phyloP scores from a whole-genome alignment of 2,113 vertebrate genomes.

The Lepus europaeus region DNA sequence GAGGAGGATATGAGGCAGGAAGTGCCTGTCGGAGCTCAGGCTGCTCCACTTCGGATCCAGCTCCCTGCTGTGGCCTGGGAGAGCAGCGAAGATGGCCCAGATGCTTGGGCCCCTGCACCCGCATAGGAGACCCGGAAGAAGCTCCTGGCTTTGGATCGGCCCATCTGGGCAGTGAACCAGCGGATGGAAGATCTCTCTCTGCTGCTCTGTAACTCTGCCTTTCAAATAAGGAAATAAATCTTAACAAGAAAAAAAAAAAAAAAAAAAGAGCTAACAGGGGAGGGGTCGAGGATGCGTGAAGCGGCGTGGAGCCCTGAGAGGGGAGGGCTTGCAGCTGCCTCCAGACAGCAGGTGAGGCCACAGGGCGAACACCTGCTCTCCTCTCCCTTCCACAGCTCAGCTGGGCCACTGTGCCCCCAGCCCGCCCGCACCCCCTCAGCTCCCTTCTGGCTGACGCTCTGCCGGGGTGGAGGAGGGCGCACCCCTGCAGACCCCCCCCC shows the following conservation, averaged over 20 bases:
- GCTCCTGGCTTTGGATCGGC: background rate
- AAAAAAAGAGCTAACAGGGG: too few species aligned
- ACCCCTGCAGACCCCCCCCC: too few species aligned
- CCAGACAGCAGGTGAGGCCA: background rate
- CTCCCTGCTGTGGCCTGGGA: too few species aligned
- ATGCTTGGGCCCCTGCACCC: too few species aligned
- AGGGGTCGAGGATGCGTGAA: background rate
- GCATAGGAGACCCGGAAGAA: background rate
- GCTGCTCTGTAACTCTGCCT: too few species aligned
- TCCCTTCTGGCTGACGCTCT: background rate
- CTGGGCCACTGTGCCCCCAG: background rate
- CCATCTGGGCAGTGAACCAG: too few species aligned
- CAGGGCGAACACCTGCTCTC: background rate
- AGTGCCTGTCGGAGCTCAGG: background rate
- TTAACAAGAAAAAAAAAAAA: too few species aligned
- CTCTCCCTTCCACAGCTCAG: too few species aligned
- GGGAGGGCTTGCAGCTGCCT: background rate
- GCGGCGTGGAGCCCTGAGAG: fast-evolving
- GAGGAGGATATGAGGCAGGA: background rate
- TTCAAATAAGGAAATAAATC: background rate
- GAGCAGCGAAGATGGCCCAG: too few species aligned
- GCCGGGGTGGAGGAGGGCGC: too few species aligned
- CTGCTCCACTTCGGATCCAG: too few species aligned
- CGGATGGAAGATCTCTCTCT: too few species aligned
- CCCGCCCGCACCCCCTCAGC: background rate